Evolutionary conservation across 2,113 vertebrate genomes (phyloP), one percentile per base, ranked within the genome.

Genomic region (Cranoglanis bouderius): DNA sequence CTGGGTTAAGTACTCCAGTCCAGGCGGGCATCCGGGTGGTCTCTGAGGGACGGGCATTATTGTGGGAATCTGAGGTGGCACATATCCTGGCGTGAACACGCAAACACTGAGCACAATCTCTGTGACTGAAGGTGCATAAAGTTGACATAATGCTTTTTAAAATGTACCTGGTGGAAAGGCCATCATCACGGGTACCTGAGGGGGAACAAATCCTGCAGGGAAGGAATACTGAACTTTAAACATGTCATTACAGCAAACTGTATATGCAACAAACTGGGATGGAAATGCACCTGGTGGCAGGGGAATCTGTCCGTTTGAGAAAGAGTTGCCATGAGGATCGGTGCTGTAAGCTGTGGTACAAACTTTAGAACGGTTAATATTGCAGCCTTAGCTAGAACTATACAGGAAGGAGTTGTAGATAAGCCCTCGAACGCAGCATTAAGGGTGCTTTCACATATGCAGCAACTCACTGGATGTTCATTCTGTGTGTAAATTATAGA

Each of bases 1-100:
- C 92, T 91, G 91, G 35, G 81, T 89, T 63, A 93, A 91, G 89
- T 94, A 94, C 75, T 94, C 92, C 24, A 94, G 91, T 51, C 93
- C 93, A 10, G 89, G 90, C 13, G 93, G 93, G 84, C 92, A 93
- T 80, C 87, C 88, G 0, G 74, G 57, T n/a, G 89, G 80, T 43
- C 78, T 85, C 24, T 84, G 80, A 7, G 88, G 87, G 35, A 74
- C 40, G 12, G 92, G 85, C 88, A 90, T 92, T 14, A 65, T 9
- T 26, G 51, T 78, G 5, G 85, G 84, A 19, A 61, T 84, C 78
- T 88, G 88, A 83, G 75, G 74, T 3, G 85, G 67, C 6, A 85
- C 35, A 84, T 85, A 89, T 35, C 89, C 91, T 90, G 49, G 2
- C 32, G 63, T 46, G 29, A 78, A 29, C 26, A 53, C 5, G 12